Percentiles rank a stretch among this genome's conserved stretches.
Conservation (phyloP, 2,797 vertebrate species). For the Catamblyrhynchus diadema region DNA sequence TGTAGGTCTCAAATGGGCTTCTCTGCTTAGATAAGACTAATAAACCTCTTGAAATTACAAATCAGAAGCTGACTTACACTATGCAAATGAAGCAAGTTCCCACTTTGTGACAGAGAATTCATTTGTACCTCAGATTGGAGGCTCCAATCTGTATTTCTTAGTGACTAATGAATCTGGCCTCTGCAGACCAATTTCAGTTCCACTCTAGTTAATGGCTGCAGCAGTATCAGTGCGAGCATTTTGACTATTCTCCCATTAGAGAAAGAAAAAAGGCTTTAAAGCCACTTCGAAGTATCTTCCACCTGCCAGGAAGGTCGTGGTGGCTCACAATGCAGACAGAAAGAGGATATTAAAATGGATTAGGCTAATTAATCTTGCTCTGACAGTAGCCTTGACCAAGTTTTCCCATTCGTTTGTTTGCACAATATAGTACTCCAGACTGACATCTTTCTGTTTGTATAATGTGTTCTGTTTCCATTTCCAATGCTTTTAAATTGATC, state of each 20-base stretch:
- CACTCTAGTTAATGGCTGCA: slow-evolving; percentile 76
- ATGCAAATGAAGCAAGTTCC: slow-evolving; percentile 75
- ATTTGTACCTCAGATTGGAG: slow-evolving; percentile 81
- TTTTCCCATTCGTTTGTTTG: slow-evolving; percentile 42
- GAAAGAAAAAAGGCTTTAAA: slow-evolving; percentile 66
- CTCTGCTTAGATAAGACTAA: slow-evolving; percentile 74
- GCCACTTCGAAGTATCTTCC: slow-evolving; percentile 76
- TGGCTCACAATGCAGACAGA: slow-evolving; percentile 72
- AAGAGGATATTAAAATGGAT: slow-evolving; percentile 86
- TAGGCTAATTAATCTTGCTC: slow-evolving; percentile 84
- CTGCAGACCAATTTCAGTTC: slow-evolving; percentile 81
- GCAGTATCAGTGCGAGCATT: slow-evolving; percentile 72
- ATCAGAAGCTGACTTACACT: slow-evolving; percentile 74
- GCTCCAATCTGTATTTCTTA: slow-evolving; percentile 71
- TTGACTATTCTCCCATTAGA: slow-evolving; percentile 79
- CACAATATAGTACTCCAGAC: slow-evolving; percentile 14
- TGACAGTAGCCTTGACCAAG: slow-evolving; percentile 64
- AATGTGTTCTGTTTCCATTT: slow-evolving; percentile 42
- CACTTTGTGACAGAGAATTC: slow-evolving; percentile 78
- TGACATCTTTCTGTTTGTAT: slow-evolving; percentile 52
- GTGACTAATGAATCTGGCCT: slow-evolving; percentile 80
- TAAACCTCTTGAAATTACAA: slow-evolving; percentile 75
- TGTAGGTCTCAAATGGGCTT: slow-evolving; percentile 61
- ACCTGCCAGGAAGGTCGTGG: slow-evolving; percentile 81
- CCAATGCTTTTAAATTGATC: slow-evolving; percentile 55